Base-by-base conservation (phyloP, 2,888 invertebrate genomes). In the Hanleya hanleyi region DNA sequence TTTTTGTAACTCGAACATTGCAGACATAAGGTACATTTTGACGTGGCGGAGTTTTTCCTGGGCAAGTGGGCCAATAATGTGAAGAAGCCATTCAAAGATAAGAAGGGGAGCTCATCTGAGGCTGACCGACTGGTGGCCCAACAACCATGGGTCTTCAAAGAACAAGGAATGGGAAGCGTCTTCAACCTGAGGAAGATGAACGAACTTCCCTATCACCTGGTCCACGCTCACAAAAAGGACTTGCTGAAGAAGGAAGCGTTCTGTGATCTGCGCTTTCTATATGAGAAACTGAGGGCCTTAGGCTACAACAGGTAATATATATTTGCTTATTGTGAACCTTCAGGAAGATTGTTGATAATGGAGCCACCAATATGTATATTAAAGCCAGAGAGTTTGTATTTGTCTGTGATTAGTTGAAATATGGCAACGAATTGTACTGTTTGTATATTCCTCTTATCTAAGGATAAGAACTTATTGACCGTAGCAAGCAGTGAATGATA, bases 151-250 rank as follows among this genome's bases (percentile, higher is more conserved):
- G 49, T 62, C 29, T 7, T 62, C 62, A 35, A 62, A 15, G 62
- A 62, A 7, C 7, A 33, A 5, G 62, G 33, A 9, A 22, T 6
- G 7, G 15, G 32, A 32, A 7, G 7, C 12, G 93, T 97, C 90
- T 75, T 47, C 74, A 81, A 81, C 67, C 47, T 69, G 26, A 38
- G 81, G 7, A 80, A 78, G 47, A 35, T 81, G 35, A 81, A 75
- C 69, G 76, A 81, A 61, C 71, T 78, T 5, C 81, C 79, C 2
- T 75, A 74, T 51, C 79, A 81, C 37, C 69, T 81, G 64, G 41
- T 73, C 15, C 18, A 37, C 18, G 6, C 7, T n/a, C 18, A 26
- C 5, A n/a, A 49, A 9, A 3, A 2, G 6, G 47, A 41, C 26
- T 2, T 26, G 22, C 49, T 67, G 67, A 67, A 67, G 32, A 49